Base-by-base conservation (phyloP, 2,888 invertebrate genomes). In the Callyntrura guangdongensis region DNA sequence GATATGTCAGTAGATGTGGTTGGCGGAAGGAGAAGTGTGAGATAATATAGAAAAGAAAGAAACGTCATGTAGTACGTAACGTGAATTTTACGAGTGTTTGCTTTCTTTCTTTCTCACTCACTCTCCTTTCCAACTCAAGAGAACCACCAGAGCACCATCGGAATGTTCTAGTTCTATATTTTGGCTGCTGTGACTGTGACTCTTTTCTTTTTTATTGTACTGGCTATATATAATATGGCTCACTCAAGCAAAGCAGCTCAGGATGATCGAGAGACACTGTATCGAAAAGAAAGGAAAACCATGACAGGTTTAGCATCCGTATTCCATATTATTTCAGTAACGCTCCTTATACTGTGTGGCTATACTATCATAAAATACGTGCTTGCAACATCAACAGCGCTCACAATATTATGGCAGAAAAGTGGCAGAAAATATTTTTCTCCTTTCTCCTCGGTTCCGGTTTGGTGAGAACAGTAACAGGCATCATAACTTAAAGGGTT, bases 241-340 rank as follows among this genome's bases (percentile, higher is more conserved):
- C 64, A 25, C 25, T 14, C 25, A 25, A 25, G 25, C 64, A 25
- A 25, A 64, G 11, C 5, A 64, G 25, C 14, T n/a, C 9, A 64
- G 64, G 64, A 64, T 64, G 64, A 64, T 25, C 64, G 22, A 64
- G 11, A 59, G 6, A 59, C 53, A 17, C 6, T 59, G 59, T 17
- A 17, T 59, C 59, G 59, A 59, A 59, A 6, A 59, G 17, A 17
- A 36, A 59, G 17, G 59, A 59, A 59, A 59, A 17, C 17, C 36
- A 6, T 36, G 36, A 36, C 36, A 36, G 36, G 36, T 36, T 36
- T 36, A 36, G 36, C 36, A 36, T 36, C 36, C 36, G 36, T 6
- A 36, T 36, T 36, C 6, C 59, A 6, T 59, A 59, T 14, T 56
- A 14, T 59, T n/a, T 17, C 59, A n/a, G 17, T 59, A 14, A 3